Conservation (phyloP, 1,140 invertebrate species). For the Zaprionus lachaisei region DNA sequence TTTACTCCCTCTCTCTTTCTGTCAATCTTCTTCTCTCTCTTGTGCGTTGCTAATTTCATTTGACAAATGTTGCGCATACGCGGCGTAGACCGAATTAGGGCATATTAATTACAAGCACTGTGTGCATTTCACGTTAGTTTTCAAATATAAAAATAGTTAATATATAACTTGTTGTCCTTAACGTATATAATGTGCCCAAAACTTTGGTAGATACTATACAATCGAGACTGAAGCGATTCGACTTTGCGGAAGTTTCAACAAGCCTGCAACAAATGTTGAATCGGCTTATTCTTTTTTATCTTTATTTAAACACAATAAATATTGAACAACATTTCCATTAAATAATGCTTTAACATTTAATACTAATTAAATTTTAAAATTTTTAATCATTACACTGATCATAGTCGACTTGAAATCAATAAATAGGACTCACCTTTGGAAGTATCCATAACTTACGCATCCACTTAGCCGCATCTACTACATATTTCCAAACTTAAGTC, state of each 20-base stretch:
- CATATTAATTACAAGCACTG: neutral
- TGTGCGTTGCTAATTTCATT: conserved; percentile 50
- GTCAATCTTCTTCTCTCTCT: neutral
- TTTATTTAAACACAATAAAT: too few relatives aligned
- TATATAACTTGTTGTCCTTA: too few relatives aligned
- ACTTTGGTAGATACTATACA: neutral
- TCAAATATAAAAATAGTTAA: neutral
- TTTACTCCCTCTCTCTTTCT: neutral
- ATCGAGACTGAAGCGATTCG: neutral
- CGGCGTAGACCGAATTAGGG: conserved; percentile 15
- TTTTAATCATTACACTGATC: too few relatives aligned
- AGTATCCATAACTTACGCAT: too few relatives aligned
- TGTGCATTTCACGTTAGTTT: neutral
- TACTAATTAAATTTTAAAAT: too few relatives aligned
- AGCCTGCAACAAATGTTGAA: neutral
- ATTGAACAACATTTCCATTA: too few relatives aligned
- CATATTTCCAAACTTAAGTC: neutral
- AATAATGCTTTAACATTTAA: too few relatives aligned
- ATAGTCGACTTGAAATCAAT: too few relatives aligned
- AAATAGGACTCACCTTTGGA: too few relatives aligned
- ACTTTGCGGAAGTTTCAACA: neutral
- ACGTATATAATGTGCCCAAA: neutral
- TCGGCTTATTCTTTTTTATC: too few relatives aligned
- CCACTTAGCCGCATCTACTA: neutral
- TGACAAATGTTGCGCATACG: conserved; percentile 53